These are phyloP conservation scores for Sturmia bella DNA, from an alignment of 2,888 invertebrate genomes.

Conservation along the genomic window DNA sequence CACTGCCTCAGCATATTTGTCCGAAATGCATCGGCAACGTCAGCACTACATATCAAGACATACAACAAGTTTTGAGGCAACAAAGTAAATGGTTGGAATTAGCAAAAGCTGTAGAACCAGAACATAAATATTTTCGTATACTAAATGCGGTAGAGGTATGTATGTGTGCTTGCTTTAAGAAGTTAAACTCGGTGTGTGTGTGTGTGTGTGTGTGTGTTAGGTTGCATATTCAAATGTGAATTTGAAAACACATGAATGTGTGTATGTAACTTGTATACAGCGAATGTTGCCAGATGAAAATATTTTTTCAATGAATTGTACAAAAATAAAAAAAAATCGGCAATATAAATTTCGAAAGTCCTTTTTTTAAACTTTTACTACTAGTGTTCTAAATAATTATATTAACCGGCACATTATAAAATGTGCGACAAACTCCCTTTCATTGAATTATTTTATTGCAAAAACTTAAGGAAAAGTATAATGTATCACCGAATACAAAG, in stretches of 20 bases:
- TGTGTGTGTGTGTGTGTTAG: neutral
- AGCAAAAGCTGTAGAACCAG: constrained; percentile 74
- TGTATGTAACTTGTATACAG: no score
- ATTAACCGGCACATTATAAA: no score
- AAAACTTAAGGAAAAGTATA: no score
- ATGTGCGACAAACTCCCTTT: no score
- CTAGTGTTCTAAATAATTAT: no score
- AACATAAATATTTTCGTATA: constrained; percentile 74
- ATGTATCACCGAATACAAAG: no score
- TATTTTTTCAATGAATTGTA: no score
- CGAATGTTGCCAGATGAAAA: no score
- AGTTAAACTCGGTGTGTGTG: neutral
- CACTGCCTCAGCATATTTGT: constrained; percentile 77
- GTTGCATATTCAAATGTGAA: neutral
- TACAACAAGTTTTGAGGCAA: constrained; percentile 72
- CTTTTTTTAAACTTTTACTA: no score
- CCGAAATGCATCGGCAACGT: constrained; percentile 74
- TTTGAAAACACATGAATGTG: neutral
- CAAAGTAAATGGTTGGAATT: constrained; percentile 75
- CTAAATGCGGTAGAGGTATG: constrained; percentile 74
- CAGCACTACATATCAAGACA: constrained; percentile 72
- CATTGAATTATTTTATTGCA: no score
- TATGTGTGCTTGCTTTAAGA: neutral
- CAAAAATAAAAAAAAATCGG: no score
- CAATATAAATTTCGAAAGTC: no score